Conservation (phyloP, 2,797 vertebrate species). For the Scyliorhinus canicula region DNA sequence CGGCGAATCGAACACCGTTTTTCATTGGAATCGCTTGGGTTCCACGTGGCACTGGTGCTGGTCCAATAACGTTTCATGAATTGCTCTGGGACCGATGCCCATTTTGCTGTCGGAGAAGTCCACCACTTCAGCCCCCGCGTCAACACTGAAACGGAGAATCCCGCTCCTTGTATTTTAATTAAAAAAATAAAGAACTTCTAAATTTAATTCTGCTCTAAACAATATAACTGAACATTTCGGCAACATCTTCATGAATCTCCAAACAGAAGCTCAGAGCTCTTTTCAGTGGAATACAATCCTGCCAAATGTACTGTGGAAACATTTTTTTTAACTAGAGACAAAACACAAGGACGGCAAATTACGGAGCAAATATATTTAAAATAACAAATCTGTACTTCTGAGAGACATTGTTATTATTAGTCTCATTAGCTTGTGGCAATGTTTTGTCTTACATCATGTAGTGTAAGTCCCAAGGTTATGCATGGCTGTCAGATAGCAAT, state of each 20-base stretch:
- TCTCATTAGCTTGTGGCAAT: conserved; percentile 6
- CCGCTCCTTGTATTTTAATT: not conserved
- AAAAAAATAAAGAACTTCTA: not conserved
- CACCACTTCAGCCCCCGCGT: too few relatives aligned
- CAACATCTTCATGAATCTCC: not conserved
- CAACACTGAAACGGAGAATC: too few relatives aligned
- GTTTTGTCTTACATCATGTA: not conserved
- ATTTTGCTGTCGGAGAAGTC: too few relatives aligned
- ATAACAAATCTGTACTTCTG: not conserved
- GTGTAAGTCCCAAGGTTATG: not conserved
- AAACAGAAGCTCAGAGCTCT: not conserved
- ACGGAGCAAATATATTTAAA: not conserved
- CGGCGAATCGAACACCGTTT: too few relatives aligned
- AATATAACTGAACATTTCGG: not conserved
- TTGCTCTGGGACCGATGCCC: too few relatives aligned
- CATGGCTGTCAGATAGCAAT: not conserved
- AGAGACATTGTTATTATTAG: not conserved
- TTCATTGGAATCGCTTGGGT: too few relatives aligned
- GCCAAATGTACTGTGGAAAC: not conserved
- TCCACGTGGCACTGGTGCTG: too few relatives aligned
- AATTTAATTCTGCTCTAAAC: not conserved
- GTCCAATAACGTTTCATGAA: too few relatives aligned
- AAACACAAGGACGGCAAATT: not conserved
- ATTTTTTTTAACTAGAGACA: not conserved
- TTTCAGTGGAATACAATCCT: not conserved